Percentiles rank a stretch among this genome's conserved stretches.
Evolutionary conservation across 2,888 invertebrate genomes (phyloP).

Genomic region (Zelleria hepariella): DNA sequence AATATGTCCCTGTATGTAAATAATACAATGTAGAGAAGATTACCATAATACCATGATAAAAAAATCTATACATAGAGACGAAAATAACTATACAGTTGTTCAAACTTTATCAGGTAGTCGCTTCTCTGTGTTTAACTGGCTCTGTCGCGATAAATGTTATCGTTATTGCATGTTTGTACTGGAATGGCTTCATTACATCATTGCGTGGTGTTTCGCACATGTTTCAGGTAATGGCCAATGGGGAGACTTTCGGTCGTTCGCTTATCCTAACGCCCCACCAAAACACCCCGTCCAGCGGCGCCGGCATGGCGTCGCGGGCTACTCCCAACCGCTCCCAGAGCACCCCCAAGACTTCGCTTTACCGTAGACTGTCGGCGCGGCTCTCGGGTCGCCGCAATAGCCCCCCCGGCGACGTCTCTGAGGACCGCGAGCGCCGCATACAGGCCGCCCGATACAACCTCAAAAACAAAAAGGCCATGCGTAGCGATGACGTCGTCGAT

Average conservation of each 20-base stretch:
- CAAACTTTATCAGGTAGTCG: conserved; percentile 28
- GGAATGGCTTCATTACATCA: conserved; percentile 73
- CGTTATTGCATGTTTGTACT: conserved; percentile 65
- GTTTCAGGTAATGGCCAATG: conserved; percentile 80
- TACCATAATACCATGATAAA: background rate
- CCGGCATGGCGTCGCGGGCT: conserved; percentile 42
- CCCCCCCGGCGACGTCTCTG: conserved; percentile 28
- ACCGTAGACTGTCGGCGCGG: conserved; percentile 61
- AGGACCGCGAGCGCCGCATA: conserved; percentile 37
- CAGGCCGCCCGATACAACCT: conserved; percentile 43
- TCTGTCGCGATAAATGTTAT: conserved; percentile 42
- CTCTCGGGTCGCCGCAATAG: conserved; percentile 50
- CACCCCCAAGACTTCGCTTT: conserved; percentile 61
- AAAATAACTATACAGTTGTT: background rate
- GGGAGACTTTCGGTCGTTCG: conserved; percentile 76
- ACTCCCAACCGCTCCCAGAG: conserved; percentile 57
- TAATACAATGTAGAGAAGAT: background rate
- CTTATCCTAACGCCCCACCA: conserved; percentile 68
- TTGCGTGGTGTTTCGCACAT: conserved; percentile 74
- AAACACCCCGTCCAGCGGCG: conserved; percentile 48
- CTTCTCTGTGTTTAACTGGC: conserved; percentile 52
- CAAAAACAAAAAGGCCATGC: conserved; percentile 33
- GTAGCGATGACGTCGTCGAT: conserved; percentile 35
- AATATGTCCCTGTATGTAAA: background rate
- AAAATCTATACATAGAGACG: background rate